Percentiles rank a stretch among this genome's conserved stretches.
Evolutionary conservation across 2,113 vertebrate species (phyloP).

Genomic region (Dinomys branickii): DNA sequence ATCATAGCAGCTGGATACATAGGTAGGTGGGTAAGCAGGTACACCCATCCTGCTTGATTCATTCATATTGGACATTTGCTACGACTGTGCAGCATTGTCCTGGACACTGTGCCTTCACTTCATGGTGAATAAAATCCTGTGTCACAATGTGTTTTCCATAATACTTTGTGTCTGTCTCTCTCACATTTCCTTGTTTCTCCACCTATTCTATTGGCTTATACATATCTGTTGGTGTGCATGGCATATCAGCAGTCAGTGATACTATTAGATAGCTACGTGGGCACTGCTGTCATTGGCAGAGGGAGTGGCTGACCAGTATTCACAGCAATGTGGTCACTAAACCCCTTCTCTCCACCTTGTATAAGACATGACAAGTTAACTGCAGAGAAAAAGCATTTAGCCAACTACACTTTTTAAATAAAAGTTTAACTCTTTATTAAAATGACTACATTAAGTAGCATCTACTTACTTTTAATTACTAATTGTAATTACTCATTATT

Average conservation of each 20-base stretch:
- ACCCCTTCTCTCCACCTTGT: neutral
- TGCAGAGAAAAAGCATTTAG: neutral
- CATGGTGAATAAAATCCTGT: too few species aligned
- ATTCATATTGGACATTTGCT: neutral
- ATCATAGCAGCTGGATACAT: neutral
- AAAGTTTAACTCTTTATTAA: neutral
- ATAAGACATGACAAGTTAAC: neutral
- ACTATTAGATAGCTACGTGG: neutral
- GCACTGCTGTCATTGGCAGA: neutral
- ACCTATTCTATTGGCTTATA: rapidly evolving
- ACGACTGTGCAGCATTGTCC: too few species aligned
- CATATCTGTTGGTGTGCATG: too few species aligned
- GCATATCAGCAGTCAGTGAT: rapidly evolving
- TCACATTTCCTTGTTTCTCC: neutral
- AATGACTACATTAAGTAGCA: neutral
- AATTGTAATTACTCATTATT: neutral
- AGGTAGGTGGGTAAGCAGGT: neutral
- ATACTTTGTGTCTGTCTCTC: neutral
- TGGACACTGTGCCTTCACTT: neutral
- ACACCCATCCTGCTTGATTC: neutral
- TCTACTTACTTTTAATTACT: neutral
- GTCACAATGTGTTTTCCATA: rapidly evolving
- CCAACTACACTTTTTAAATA: neutral
- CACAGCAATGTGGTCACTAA: neutral
- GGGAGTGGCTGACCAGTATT: neutral